Evolutionary conservation across 2,797 vertebrate genomes (phyloP), one percentile per base, ranked within the genome.

Genomic region (Gymnothorax reevesii): DNA sequence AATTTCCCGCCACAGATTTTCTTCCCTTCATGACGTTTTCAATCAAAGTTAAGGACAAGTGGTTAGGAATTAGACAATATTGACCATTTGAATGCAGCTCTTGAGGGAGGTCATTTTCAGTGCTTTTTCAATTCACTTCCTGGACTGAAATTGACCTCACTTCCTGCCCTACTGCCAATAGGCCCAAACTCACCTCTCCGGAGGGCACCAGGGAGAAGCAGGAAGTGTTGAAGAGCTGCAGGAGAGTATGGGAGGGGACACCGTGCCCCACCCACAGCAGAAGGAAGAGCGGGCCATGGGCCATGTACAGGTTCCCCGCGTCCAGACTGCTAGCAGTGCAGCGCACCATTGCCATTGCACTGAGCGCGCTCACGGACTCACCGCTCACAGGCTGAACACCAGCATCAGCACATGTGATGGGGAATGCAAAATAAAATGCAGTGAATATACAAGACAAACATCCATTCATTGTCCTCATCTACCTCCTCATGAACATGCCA

Each of bases 201-300:
- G 95, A 95, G 15, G 93, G 90, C 90, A 97, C 92, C 0, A 90
- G 91, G 42, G 93, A 93, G 89, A 96, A 95, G 87, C 92, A 94
- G 90, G 88, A 87, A 88, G 88, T 90, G 88, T 94, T 94, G 87
- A 97, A 96, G 88, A 96, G 94, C 83, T 95, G 91, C 0, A 89
- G 89, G 87, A 96, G 90, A 17, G 92, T 87, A 85, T 90, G 87
- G 12, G 89, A 84, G 15, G 94, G 92, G 86, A 94, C 93, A 20
- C 88, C 86, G 57, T 85, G 88, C 60, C 96, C 96, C 89, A 96
- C 94, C 95, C 96, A 97, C 33, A 96, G 94, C 80, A 97, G 91
- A 90, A 96, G 91, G 1, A 90, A 91, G 86, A 95, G 92, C n/a
- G 95, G 95, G 0, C 93, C 89, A 0, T 92, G 93, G n/a, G 95